Conservation (phyloP, 2,113 vertebrate genomes). For the Pteronura brasiliensis region DNA sequence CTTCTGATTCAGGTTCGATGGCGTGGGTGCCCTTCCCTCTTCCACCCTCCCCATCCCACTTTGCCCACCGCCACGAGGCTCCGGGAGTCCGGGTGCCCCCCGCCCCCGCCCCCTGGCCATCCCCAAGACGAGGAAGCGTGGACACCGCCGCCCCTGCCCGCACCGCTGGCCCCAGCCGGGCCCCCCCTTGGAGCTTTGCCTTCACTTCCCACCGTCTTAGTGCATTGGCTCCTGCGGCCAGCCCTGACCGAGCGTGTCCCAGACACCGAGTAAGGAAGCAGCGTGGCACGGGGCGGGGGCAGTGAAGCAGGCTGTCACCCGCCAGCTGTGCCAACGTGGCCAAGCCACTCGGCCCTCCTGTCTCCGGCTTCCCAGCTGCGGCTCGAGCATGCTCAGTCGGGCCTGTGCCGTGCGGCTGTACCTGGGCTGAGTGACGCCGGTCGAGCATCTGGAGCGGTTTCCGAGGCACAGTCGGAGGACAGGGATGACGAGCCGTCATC, state of each 20-base stretch:
- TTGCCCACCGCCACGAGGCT: accelerated
- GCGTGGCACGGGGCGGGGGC: background rate
- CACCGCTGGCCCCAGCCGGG: background rate
- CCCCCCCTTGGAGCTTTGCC: accelerated
- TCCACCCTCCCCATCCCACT: background rate
- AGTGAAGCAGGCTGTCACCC: background rate
- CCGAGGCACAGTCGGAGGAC: accelerated
- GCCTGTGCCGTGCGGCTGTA: accelerated
- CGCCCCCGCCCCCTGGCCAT: background rate
- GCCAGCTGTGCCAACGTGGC: background rate
- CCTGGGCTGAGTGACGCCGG: background rate
- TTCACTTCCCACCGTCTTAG: background rate
- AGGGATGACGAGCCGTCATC: accelerated
- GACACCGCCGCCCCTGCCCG: background rate
- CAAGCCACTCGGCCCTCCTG: background rate
- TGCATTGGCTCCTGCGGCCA: no score
- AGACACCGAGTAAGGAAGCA: no score
- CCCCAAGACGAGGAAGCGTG: background rate
- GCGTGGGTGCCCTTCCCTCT: background rate
- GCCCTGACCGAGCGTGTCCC: accelerated
- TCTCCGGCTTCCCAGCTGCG: background rate
- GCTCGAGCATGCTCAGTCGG: accelerated
- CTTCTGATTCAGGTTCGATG: background rate
- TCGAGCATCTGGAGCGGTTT: background rate
- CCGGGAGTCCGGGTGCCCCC: background rate